Conservation (phyloP, 2,888 invertebrate genomes). For the Agrotis puta region DNA sequence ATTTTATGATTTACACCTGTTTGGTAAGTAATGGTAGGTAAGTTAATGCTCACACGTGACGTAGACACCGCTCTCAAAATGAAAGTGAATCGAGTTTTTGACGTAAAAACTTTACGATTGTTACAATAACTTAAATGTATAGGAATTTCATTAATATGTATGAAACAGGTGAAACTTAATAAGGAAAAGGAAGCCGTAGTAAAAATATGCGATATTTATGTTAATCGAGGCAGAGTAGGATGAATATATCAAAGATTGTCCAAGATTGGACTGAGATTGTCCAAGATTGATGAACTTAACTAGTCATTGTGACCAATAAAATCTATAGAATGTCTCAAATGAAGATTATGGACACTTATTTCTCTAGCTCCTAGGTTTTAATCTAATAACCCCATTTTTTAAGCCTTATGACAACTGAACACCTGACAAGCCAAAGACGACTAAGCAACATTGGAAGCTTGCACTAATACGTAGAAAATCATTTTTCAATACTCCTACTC, state of each 20-base stretch:
- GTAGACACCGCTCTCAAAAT: constrained; percentile 22
- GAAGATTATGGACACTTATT: not conserved
- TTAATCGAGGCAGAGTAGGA: not conserved
- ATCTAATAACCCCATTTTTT: too few relatives aligned
- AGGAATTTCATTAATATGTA: constrained; percentile 48
- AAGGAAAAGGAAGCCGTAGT: constrained; percentile 21
- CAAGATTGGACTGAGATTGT: not conserved
- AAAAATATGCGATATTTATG: constrained; percentile 12
- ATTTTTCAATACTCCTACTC: too few relatives aligned
- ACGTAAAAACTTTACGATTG: constrained; percentile 38
- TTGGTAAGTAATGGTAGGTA: constrained; percentile 8
- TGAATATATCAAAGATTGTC: not conserved
- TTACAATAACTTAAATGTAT: constrained; percentile 8
- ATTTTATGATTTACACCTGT: too few relatives aligned
- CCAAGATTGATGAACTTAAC: not conserved
- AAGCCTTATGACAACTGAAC: too few relatives aligned
- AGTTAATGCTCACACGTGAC: constrained; percentile 11
- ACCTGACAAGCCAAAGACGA: too few relatives aligned
- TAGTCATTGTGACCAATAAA: not conserved
- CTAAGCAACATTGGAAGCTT: too few relatives aligned
- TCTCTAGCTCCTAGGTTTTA: too few relatives aligned
- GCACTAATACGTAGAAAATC: too few relatives aligned
- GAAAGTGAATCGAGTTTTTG: constrained; percentile 41
- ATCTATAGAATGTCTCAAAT: not conserved
- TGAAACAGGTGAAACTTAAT: constrained; percentile 43